Evolutionary conservation across 2,113 vertebrate species (phyloP).

Genomic region (Tenebrosternarchus preto): DNA sequence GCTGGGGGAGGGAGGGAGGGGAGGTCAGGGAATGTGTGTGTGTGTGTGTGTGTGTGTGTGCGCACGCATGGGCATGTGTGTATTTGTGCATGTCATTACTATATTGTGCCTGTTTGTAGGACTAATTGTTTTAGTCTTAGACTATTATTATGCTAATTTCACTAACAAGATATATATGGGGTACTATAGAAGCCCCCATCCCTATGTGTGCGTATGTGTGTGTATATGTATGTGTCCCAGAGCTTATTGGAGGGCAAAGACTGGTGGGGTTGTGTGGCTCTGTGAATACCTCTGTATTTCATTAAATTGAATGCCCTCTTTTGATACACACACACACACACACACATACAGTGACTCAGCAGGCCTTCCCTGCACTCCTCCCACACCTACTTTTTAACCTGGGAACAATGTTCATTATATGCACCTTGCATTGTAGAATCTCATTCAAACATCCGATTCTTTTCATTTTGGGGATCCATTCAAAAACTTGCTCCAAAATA

Average conservation of each 20-base stretch:
- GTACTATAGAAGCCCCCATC: conserved; percentile 2
- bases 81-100: conserved; percentile 18
- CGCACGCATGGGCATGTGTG: no score
- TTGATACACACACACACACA: conserved; percentile 19
- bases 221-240: conserved; percentile 16
- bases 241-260: conserved; percentile 35
- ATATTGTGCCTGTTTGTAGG: conserved; percentile 40
- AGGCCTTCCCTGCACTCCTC: not conserved
- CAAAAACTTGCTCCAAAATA: not conserved
- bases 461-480: no score
- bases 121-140: conserved; percentile 50
- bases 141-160: conserved; percentile 7
- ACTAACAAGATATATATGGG: not conserved
- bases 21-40: no score
- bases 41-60: conserved; percentile 33
- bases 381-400: not conserved
- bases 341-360: not conserved
- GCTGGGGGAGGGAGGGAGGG: not conserved
- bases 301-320: conserved; percentile 13
- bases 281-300: conserved; percentile 38
- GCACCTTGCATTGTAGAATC: not conserved
- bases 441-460: not conserved
- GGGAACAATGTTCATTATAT: not conserved
- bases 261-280: conserved; percentile 9
- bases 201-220: conserved; percentile 8